phyloP scores from a whole-genome alignment of 2,888 invertebrate species.

The Hetaerina titia region DNA sequence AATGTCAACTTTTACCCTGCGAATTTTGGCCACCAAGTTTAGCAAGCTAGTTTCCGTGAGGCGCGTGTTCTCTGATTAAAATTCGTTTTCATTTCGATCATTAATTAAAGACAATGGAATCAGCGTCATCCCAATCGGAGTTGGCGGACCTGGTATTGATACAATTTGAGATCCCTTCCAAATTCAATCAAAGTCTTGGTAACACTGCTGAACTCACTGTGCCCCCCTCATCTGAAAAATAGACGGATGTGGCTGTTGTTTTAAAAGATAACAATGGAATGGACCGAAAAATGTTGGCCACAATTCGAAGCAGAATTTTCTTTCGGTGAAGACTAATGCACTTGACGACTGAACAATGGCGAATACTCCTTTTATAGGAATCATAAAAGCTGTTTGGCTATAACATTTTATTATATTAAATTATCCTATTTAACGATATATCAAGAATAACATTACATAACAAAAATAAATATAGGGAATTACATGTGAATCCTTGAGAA shows the following conservation, averaged over 20 bases:
- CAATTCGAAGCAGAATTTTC: not conserved
- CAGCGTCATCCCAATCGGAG: not conserved
- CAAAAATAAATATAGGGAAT: no score
- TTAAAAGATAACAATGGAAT: not conserved
- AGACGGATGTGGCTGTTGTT: not conserved
- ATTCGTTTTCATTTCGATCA: not conserved
- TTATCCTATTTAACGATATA: no score
- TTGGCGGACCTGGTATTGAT: not conserved
- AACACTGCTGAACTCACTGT: not conserved
- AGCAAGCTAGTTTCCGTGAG: not conserved
- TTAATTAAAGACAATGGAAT: conserved; percentile 24
- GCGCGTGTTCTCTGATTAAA: not conserved
- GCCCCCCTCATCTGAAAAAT: not conserved
- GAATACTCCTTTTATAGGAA: no score
- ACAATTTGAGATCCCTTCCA: not conserved
- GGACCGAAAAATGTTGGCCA: not conserved
- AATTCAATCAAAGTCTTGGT: not conserved
- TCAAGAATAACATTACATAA: no score
- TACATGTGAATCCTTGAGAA: no score
- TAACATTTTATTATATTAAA: no score
- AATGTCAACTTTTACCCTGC: not conserved
- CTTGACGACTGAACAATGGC: not conserved
- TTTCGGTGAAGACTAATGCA: not conserved
- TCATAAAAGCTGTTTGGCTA: no score
- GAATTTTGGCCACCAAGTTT: not conserved